Evolutionary conservation across 2,888 invertebrate species (phyloP).

Genomic region (Oconnorella tubifera): DNA sequence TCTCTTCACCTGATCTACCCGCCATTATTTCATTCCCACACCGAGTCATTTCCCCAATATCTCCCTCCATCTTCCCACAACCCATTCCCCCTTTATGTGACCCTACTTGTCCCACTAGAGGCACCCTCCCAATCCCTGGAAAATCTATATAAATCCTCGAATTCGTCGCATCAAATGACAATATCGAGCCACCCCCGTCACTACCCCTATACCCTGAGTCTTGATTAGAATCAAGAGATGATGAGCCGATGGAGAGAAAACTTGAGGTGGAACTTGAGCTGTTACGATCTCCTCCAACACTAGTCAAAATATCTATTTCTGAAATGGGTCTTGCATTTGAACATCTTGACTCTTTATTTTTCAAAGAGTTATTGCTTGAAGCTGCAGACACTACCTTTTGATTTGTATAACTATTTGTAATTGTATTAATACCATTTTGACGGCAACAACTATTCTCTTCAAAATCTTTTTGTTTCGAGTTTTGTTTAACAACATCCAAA

Average conservation of each 20-base stretch:
- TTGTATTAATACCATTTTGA: no score
- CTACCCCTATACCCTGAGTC: slow-evolving; percentile 64
- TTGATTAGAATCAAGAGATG: slow-evolving; percentile 55
- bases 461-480: no score
- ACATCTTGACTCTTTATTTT: no score
- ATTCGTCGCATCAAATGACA: not conserved
- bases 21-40: no score
- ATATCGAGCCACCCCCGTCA: slow-evolving; percentile 62
- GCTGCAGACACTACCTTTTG: no score
- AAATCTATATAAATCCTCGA: not conserved
- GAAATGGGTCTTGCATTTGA: no score
- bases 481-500: not conserved
- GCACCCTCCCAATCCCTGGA: slow-evolving; percentile 1
- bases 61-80: not conserved
- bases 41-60: not conserved
- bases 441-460: no score
- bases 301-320: no score
- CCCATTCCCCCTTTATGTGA: not conserved
- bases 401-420: no score
- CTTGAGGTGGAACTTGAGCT: slow-evolving; percentile 67
- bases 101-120: not conserved
- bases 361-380: no score
- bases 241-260: slow-evolving; percentile 84
- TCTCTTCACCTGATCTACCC: no score
- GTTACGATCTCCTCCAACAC: slow-evolving; percentile 1